Evolutionary conservation across 2,888 invertebrate species (phyloP), one percentile per base, ranked within the genome.

Genomic region (Tenthredo livida): DNA sequence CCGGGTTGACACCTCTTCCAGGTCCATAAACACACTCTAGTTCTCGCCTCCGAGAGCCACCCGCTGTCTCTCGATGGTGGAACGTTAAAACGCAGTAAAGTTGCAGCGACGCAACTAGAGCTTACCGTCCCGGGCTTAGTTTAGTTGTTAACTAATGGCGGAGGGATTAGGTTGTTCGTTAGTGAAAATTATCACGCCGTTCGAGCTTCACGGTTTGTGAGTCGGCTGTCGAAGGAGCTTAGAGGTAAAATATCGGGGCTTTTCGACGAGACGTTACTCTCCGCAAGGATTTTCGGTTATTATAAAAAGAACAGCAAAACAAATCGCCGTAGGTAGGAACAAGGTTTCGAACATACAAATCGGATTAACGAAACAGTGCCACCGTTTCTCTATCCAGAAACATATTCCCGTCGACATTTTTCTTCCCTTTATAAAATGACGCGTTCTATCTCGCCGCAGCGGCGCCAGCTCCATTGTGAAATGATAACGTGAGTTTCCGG

Each of bases 41-140:
- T 65, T 15, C 29, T 80, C 61, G 37, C 37, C 50, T 77, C 50
- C 40, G 37, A 65, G 61, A 80, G 25, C 80, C 58, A 37, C 17
- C 54, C 54, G 54, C 7, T 61, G 77, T 54, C 29, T 54, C 61
- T 80, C 80, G 58, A 65, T 40, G 82, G 67, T 47, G 40, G 84
- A 80, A 85, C 85, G 85, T 86, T 86, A 75, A 85, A 78, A 72
- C 85, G 83, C 67, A 82, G 86, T 88, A 89, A 86, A 84, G 86
- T 70, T 77, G 70, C 85, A 77, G 58, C 84, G 75, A 67, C 50
- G 84, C 78, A 72, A 83, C 82, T 67, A 83, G 82, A 83, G 73
- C 87, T 86, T 86, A 86, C 61, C 47, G 85, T 86, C 85, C 86
- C 75, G 83, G 82, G 78, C 70, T 78, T 67, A 83, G 82, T 86